These are phyloP conservation scores for Amyelois transitella DNA, from an alignment of 1,140 invertebrate genomes.

Conservation along the genomic window DNA sequence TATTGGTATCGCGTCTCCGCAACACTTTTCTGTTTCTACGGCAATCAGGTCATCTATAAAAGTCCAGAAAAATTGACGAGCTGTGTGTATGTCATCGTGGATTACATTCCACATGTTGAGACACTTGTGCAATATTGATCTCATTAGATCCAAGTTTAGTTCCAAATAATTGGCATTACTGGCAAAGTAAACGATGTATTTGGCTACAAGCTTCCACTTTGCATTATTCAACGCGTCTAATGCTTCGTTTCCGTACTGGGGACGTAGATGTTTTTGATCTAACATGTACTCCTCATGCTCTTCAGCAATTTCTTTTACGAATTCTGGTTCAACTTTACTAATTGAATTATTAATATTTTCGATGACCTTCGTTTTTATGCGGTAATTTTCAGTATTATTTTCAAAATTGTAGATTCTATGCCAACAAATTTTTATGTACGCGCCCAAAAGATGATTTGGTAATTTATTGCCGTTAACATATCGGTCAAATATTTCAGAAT, in stretches of 20 bases:
- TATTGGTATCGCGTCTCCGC: conserved; percentile 7
- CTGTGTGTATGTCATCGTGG: conserved; percentile 10
- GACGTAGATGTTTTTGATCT: conserved; percentile 6
- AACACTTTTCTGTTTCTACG: conserved; percentile 7
- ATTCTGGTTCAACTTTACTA: conserved; percentile 20
- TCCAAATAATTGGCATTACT: conserved; percentile 16
- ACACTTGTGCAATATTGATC: conserved; percentile 21
- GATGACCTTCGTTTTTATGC: conserved; percentile 19
- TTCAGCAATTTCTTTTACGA: conserved; percentile 26
- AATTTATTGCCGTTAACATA: conserved; percentile 13
- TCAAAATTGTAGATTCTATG: conserved; percentile 26
- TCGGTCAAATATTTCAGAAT: conserved; percentile 29
- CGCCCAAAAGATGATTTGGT: conserved; percentile 18
- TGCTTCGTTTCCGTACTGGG: background rate
- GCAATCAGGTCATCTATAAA: conserved; percentile 12
- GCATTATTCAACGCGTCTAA: background rate
- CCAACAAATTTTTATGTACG: conserved; percentile 31
- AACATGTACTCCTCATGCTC: conserved; percentile 27
- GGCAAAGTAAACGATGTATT: conserved; percentile 25
- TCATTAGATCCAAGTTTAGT: conserved; percentile 19
- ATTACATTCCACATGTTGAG: conserved; percentile 22
- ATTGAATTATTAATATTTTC: conserved; percentile 14
- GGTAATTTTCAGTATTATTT: conserved; percentile 18
- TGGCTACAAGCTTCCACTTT: conserved; percentile 33
- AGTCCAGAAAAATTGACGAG: conserved; percentile 1